phyloP scores from a whole-genome alignment of 2,888 invertebrate genomes.

The Drosophila emarginata region DNA sequence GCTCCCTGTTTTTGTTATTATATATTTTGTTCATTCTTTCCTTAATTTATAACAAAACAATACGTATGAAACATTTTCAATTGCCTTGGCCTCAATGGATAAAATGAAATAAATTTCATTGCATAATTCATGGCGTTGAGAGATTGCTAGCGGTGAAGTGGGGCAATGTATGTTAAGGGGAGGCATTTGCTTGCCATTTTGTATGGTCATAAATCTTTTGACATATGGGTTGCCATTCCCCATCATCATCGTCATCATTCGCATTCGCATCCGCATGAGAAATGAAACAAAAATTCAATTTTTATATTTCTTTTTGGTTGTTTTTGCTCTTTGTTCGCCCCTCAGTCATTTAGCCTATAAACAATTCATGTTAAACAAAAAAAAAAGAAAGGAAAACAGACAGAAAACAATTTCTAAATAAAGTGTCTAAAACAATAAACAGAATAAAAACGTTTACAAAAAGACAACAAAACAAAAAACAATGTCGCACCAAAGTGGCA shows the following conservation, averaged over 20 bases:
- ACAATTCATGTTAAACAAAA: constrained; percentile 27
- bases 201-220: constrained; percentile 69
- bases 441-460: constrained; percentile 37
- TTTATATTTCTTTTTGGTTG: constrained; percentile 46
- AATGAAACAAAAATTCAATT: constrained; percentile 54
- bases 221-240: constrained; percentile 60
- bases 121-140: constrained; percentile 63
- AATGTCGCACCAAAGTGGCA: constrained; percentile 16
- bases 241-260: constrained; percentile 35
- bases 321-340: constrained; percentile 27
- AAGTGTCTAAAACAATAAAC: constrained; percentile 71
- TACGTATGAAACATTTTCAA: constrained; percentile 59
- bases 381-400: constrained; percentile 21
- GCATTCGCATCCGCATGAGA: constrained; percentile 15
- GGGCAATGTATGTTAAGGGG: constrained; percentile 5
- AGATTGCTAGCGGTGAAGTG: background rate
- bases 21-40: constrained; percentile 37
- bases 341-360: constrained; percentile 41
- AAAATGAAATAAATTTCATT: constrained; percentile 73
- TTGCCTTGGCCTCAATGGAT: constrained; percentile 34
- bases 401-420: constrained; percentile 41
- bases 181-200: constrained; percentile 49
- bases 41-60: constrained; percentile 52
- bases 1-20: background rate
- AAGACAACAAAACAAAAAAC: constrained; percentile 5